Conservation (phyloP, 2,113 vertebrate genomes). For the Eonycteris spelaea region DNA sequence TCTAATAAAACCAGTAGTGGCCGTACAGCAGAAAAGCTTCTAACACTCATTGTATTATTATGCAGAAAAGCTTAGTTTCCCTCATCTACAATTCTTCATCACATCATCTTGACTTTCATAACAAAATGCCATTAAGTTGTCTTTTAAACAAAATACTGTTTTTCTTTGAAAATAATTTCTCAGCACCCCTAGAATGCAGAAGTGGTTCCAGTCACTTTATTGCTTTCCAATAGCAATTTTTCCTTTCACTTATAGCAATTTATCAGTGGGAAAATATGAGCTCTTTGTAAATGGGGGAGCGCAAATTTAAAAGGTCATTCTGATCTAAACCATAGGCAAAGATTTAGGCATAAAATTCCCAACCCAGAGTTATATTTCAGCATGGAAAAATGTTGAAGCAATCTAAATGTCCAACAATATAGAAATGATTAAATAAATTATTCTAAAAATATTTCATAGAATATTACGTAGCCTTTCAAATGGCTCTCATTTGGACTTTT, state of each 20-base stretch:
- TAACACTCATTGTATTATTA: neutral
- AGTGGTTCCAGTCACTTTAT: neutral
- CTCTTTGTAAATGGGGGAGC: neutral
- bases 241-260: neutral
- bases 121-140: neutral
- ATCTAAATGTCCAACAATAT: neutral
- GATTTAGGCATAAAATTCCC: neutral
- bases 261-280: neutral
- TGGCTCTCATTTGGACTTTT: neutral
- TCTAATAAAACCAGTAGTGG: neutral
- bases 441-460: neutral
- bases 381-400: neutral
- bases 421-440: neutral
- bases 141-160: conserved; percentile 9
- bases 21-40: neutral
- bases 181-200: neutral
- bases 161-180: conserved; percentile 31
- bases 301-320: conserved; percentile 34
- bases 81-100: neutral
- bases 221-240: neutral
- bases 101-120: neutral
- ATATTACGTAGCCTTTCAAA: neutral
- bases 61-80: neutral
- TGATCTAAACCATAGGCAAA: neutral
- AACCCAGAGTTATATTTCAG: neutral